Evolutionary conservation across 1,140 invertebrate species (phyloP).

Genomic region (Zaprionus taronus): DNA sequence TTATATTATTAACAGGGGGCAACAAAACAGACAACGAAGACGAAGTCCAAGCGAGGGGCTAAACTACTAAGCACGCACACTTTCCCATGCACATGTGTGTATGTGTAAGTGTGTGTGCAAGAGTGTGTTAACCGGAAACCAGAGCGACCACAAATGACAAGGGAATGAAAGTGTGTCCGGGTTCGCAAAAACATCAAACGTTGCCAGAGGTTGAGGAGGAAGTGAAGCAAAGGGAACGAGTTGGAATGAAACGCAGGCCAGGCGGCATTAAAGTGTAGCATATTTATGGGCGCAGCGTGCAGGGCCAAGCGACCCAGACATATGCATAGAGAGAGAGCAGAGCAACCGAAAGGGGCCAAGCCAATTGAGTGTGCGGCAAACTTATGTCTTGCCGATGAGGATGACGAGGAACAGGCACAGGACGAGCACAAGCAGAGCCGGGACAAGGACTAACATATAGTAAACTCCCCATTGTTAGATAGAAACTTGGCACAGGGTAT

Average conservation of each 20-base stretch:
- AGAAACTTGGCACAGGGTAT: constrained; percentile 14
- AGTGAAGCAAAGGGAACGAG: neutral
- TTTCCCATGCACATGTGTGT: constrained; percentile 58
- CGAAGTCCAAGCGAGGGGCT: constrained; percentile 27
- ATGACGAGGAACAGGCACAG: neutral
- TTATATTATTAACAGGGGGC: constrained; percentile 79
- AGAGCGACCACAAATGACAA: constrained; percentile 77
- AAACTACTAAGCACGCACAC: constrained; percentile 53
- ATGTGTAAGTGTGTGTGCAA: constrained; percentile 21
- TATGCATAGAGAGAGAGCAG: constrained; percentile 23
- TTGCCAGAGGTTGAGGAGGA: constrained; percentile 15
- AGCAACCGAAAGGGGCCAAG: constrained; percentile 23
- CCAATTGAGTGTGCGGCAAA: constrained; percentile 45
- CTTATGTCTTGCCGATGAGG: constrained; percentile 19
- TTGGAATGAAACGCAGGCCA: constrained; percentile 4
- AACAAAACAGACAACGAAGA: constrained; percentile 58
- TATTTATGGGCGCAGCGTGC: constrained; percentile 70
- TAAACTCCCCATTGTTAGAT: constrained; percentile 21
- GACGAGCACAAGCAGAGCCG: neutral
- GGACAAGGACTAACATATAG: neutral
- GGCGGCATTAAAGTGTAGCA: constrained; percentile 65
- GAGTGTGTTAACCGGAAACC: constrained; percentile 68
- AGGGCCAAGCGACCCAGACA: constrained; percentile 9
- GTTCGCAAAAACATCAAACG: constrained; percentile 67
- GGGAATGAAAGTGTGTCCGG: constrained; percentile 59